Base-by-base conservation (phyloP, 2,797 vertebrate genomes). In the Petrocephalus schoutedeni region DNA sequence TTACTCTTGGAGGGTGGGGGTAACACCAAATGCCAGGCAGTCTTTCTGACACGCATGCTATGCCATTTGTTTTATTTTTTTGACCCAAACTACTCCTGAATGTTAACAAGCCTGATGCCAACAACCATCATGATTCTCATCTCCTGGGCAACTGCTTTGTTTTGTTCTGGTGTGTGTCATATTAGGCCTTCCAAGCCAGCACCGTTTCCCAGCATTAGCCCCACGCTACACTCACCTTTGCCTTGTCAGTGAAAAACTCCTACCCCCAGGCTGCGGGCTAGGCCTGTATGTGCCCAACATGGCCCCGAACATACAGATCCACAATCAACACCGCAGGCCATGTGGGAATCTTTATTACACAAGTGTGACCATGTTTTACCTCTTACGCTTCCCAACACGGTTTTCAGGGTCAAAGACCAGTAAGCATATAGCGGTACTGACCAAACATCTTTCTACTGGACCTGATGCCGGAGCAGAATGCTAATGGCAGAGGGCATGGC, bases 321-420 rank as follows among this genome's bases (percentile, higher is more conserved):
- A 71, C 87, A 88, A 23, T 45, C 16, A 7, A 49, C 77, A 51
- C 56, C 9, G 28, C 28, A 23, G 32, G 86, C 88, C 89, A 92
- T 92, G 92, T 10, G 92, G 91, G 90, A 91, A 89, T 90, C 93
- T 95, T 95, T 95, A 95, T 95, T 95, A 91, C 90, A 95, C 93
- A 94, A 94, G 92, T 93, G 92, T 28, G n/a, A 12, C 49, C 4
- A 57, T 45, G 45, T 56, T 85, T 41, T 3, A 49, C 71, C 82
- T 85, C 28, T 85, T 85, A 28, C 21, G 8, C 53, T 77, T 77
- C 41, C 71, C 16, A 41, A 45, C 71, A 77, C 41, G 36, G 41
- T 77, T 54, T 61, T 58, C 28, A 93, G 93, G 89, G 93, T 91
- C 92, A 92, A 94, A 93, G 93, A 93, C 93, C 93, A 94, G 94